Evolutionary conservation across 2,113 vertebrate genomes (phyloP).

Genomic region (Okapia johnstoni): DNA sequence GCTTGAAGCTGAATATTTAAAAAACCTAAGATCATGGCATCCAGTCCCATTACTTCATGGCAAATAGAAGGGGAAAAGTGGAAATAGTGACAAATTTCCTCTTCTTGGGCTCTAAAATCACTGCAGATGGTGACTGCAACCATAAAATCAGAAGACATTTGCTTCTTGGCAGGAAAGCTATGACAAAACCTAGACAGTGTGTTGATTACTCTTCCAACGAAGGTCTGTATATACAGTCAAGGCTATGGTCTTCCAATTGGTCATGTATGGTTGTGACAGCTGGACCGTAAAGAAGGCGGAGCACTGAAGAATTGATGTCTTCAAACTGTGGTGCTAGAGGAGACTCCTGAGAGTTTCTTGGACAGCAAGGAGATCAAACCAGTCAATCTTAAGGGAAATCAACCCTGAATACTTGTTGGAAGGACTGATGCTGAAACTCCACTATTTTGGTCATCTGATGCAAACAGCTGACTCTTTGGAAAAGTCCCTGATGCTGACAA

Average conservation of each 20-base stretch:
- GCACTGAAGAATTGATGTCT: neutral
- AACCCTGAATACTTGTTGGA: neutral
- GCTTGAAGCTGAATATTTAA: neutral
- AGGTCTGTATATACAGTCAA: neutral
- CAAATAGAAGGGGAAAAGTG: neutral
- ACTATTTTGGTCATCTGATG: neutral
- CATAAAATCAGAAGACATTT: neutral
- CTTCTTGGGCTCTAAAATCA: neutral
- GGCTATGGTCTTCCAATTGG: neutral
- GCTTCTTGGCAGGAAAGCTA: neutral
- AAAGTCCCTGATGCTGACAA: neutral
- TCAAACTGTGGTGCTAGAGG: neutral
- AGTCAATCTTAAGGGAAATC: neutral
- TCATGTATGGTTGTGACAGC: neutral
- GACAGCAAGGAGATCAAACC: neutral
- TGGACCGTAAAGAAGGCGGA: neutral
- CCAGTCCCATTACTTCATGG: neutral
- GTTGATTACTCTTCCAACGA: neutral
- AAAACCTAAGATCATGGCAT: neutral
- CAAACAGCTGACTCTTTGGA: neutral
- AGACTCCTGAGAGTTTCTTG: neutral
- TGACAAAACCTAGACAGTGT: neutral
- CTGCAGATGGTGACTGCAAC: neutral
- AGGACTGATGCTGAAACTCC: neutral
- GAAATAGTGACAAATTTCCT: neutral